Base-by-base conservation (phyloP, 2,113 vertebrate species). In the Chloropsis cyanopogon region DNA sequence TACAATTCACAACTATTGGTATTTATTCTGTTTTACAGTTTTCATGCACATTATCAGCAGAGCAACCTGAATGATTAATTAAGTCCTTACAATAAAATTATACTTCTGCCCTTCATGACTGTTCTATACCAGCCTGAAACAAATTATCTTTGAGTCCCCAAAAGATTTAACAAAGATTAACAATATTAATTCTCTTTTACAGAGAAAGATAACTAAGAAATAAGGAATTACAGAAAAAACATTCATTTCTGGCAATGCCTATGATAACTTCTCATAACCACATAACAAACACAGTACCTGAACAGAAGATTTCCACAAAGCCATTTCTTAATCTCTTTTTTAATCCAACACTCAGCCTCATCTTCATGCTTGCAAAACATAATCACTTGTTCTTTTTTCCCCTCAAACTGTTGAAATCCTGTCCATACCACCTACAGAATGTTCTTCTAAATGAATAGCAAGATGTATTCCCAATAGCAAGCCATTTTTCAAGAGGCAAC, bases 331-430 rank as follows among this genome's bases (percentile, higher is more conserved):
- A 96, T 97, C 88, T 94, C 85, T 93, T 91, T 82, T 94, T 93
- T 96, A 95, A 97, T 96, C 97, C 97, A 94, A 73, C 57, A 77
- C 39, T 92, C 80, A 96, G 92, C 44, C 44, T 89, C 76, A 82
- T 95, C 94, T 96, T 92, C 88, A 75, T 84, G 82, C 96, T 96
- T 96, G 94, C 44, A 95, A 93, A 95, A 96, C 90, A 92, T 56
- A 85, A 42, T 63, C 87, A 91, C 73, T 96, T 76, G 56, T 41
- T 75, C 86, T 63, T 94, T 94, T 87, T 89, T 33, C 82, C 82
- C 82, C 63, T 69, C 70, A 96, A 85, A 90, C 59, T 70, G 69
- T 15, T 90, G 90, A 94, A 92, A 91, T 56, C 25, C 70, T 1
- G 9, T 57, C 68, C 44, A 18, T 52, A 13, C 39, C 47, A 54